A percentile compares a stretch with the other conserved stretches of the same genome.
phyloP scores from a whole-genome alignment of 2,888 invertebrate genomes.

The Herminia tarsipennalis region DNA sequence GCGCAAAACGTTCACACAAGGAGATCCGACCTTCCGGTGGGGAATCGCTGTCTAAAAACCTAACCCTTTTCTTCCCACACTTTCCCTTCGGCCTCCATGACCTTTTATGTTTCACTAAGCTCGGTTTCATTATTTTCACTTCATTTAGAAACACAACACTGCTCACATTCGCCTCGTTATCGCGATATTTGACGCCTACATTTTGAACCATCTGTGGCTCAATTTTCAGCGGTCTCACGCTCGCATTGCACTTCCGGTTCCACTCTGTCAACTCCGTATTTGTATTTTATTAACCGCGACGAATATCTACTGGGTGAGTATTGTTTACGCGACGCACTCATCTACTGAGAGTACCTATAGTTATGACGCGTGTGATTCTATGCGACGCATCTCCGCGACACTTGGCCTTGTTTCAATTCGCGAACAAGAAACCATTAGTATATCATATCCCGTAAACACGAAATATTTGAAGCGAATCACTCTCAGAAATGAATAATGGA shows the following conservation, averaged over 20 bases:
- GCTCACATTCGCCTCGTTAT: constrained; percentile 38
- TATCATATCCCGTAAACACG: constrained; percentile 49
- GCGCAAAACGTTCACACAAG: constrained; percentile 62
- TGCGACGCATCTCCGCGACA: constrained; percentile 53
- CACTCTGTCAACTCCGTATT: constrained; percentile 63
- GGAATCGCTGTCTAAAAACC: constrained; percentile 65
- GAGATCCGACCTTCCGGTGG: constrained; percentile 47
- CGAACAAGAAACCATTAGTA: constrained; percentile 53
- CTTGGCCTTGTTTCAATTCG: constrained; percentile 73
- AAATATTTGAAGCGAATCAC: constrained; percentile 46
- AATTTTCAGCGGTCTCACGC: constrained; percentile 49
- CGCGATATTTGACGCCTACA: constrained; percentile 50
- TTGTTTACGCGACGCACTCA: constrained; percentile 55
- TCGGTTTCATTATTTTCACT: constrained; percentile 68
- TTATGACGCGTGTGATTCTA: constrained; percentile 60
- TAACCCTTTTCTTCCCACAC: constrained; percentile 69
- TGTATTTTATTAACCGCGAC: constrained; percentile 34
- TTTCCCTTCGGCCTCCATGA: constrained; percentile 52
- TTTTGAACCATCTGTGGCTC: constrained; percentile 58
- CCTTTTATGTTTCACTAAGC: constrained; percentile 64
- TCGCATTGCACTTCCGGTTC: constrained; percentile 40
- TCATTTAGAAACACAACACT: constrained; percentile 55
- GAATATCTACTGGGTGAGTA: constrained; percentile 30
- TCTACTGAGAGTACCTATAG: constrained; percentile 54
- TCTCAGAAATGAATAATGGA: constrained; percentile 31